Base-by-base conservation (phyloP, 2,113 vertebrate genomes). In the Stigmatopora nigra region DNA sequence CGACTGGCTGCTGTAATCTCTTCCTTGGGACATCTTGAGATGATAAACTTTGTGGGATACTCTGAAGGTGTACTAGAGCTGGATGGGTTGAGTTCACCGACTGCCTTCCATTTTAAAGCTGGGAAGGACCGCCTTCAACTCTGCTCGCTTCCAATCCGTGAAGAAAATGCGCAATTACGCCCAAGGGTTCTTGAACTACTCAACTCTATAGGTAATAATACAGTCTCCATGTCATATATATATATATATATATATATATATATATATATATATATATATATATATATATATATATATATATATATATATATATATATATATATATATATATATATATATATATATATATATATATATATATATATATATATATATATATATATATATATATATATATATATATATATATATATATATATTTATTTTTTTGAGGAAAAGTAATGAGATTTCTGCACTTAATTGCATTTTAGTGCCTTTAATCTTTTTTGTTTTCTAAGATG, bases 1-100 rank as follows among this genome's bases (percentile, higher is more conserved):
- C 1, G 88, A 80, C 71, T 84, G 82, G 84, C 88, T 91, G 82
- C 88, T 90, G 83, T 77, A 89, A 12, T 68, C 72, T 65, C 68
- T 44, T 0, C 72, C 48, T 51, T 70, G 79, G 1, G 78, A 84
- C 84, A 85, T 87, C 0, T 0, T 72, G 67, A 52, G 38, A 56
- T 12, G 45, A n/a, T 41, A 0, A 25, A 10, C 7, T 3, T 35
- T 17, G 13, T 10, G 3, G 38, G 62, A 22, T 38, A 63, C 19
- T 0, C 17, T 10, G 35, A 2, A 70, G 52, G n/a, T 66, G 69
- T 14, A 12, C n/a, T 7, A 11, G 1, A 5, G 51, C 51, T 2
- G 36, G 14, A 19, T 38, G 25, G 59, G 7, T 41, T 15, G 13
- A 20, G 41, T 3, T 13, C 60, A 38, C 62, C 16, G 7, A 17